A percentile compares a stretch with the other conserved stretches of the same genome.
phyloP scores from a whole-genome alignment of 2,888 invertebrate genomes.

The Sialis lutaria region DNA sequence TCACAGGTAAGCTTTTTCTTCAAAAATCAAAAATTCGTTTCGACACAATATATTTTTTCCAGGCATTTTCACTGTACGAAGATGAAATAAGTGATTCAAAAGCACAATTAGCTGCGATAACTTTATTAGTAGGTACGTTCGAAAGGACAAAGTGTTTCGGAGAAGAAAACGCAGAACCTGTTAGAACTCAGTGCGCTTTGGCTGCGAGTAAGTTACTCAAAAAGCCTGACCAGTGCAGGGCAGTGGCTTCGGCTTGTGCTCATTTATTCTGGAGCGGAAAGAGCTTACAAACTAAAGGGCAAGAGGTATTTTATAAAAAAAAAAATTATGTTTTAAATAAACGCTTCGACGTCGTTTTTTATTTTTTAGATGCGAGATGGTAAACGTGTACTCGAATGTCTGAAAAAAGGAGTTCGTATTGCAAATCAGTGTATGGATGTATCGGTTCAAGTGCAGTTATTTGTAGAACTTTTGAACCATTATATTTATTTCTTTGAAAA shows the following conservation, averaged over 20 bases:
- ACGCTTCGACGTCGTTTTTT: background rate
- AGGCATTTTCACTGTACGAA: slow-evolving; percentile 93
- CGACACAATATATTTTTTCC: slow-evolving; percentile 12
- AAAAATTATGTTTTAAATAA: background rate
- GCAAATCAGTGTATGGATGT: slow-evolving; percentile 97
- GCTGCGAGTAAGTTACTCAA: slow-evolving; percentile 92
- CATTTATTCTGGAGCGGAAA: slow-evolving; percentile 96
- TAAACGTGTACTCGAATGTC: slow-evolving; percentile 79
- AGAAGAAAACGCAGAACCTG: slow-evolving; percentile 92
- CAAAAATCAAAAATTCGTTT: background rate
- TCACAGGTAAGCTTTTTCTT: slow-evolving; percentile 41
- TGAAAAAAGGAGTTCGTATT: slow-evolving; percentile 88
- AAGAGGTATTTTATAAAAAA: slow-evolving; percentile 22
- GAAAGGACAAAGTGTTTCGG: slow-evolving; percentile 90
- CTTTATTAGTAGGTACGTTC: slow-evolving; percentile 86
- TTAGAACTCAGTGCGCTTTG: slow-evolving; percentile 87
- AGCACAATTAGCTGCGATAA: slow-evolving; percentile 90
- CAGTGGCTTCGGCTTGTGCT: slow-evolving; percentile 72
- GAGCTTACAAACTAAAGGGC: slow-evolving; percentile 27
- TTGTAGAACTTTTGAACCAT: slow-evolving; percentile 85
- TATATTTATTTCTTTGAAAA: slow-evolving; percentile 88
- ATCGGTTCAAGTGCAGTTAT: slow-evolving; percentile 88
- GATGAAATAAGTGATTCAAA: slow-evolving; percentile 97
- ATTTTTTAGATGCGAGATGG: slow-evolving; percentile 63
- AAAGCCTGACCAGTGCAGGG: slow-evolving; percentile 96